Evolutionary conservation across 1,140 invertebrate genomes (phyloP).

Genomic region (Drosophila varians): DNA sequence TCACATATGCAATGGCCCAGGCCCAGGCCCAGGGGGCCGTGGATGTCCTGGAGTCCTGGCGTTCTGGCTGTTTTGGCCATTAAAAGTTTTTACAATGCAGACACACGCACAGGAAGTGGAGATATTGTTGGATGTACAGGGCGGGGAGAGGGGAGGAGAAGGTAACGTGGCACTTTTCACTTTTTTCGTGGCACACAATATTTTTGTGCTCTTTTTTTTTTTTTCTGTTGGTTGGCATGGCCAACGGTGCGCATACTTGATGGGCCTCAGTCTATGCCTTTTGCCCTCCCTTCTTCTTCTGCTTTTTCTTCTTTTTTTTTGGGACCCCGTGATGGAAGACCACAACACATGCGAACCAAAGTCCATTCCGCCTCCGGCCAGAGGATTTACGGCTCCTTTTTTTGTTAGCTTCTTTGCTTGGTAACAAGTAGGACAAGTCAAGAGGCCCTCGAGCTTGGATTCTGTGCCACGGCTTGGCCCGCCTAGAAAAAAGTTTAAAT

Average conservation of each 20-base stretch:
- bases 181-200: slow-evolving; percentile 44
- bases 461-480: slow-evolving; percentile 5
- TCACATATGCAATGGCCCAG: slow-evolving; percentile 55
- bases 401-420: slow-evolving; percentile 30
- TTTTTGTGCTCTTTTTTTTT: slow-evolving; percentile 11
- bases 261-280: slow-evolving; percentile 17
- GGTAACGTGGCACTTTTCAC: slow-evolving; percentile 31
- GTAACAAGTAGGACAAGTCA: slow-evolving; percentile 74
- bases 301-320: background rate
- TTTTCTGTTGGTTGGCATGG: slow-evolving; percentile 34
- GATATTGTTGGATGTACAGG: background rate
- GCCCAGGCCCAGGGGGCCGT: slow-evolving; percentile 11
- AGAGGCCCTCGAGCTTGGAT: slow-evolving; percentile 70
- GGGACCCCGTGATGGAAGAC: slow-evolving; percentile 61
- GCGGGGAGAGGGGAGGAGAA: background rate
- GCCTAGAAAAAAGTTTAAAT: slow-evolving; percentile 62
- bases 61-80: slow-evolving; percentile 49
- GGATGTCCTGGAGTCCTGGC: slow-evolving; percentile 1
- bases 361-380: slow-evolving; percentile 30
- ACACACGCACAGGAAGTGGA: slow-evolving; percentile 59
- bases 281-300: background rate
- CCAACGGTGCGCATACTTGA: slow-evolving; percentile 79
- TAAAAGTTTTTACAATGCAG: slow-evolving; percentile 82
- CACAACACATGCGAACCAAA: slow-evolving; percentile 78
- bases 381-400: slow-evolving; percentile 8